phyloP scores from a whole-genome alignment of 2,888 invertebrate species.

The Tetheella fluctuosa region DNA sequence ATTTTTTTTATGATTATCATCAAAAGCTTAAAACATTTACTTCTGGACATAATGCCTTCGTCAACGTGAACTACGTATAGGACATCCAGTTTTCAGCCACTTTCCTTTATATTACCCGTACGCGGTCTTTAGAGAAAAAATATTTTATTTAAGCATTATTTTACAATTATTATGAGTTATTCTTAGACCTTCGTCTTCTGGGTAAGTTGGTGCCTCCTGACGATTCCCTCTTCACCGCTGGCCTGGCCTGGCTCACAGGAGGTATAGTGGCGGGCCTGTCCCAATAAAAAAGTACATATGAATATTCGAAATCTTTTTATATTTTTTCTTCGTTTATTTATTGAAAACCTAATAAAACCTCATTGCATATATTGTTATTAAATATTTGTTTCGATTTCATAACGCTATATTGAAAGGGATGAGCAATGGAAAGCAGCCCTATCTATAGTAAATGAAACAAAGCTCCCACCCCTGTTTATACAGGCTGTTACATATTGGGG shows the following conservation, averaged over 20 bases:
- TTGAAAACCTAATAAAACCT: too few relatives aligned
- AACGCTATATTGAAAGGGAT: background rate
- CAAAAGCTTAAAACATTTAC: background rate
- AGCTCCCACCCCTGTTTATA: background rate
- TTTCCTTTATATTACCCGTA: background rate
- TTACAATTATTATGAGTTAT: conserved; percentile 4
- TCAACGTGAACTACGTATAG: background rate
- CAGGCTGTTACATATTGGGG: conserved; percentile 7
- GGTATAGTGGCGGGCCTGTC: conserved; percentile 7
- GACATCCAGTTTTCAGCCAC: background rate
- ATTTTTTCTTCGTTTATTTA: background rate
- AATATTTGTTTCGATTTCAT: background rate
- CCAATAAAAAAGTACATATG: conserved; percentile 6
- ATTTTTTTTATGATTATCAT: background rate
- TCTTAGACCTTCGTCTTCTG: conserved; percentile 3
- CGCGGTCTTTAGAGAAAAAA: background rate
- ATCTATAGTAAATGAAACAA: conserved; percentile 1
- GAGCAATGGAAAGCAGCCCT: background rate
- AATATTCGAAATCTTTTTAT: background rate
- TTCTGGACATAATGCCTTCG: too few relatives aligned
- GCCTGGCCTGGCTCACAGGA: conserved; percentile 5
- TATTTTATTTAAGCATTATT: conserved; percentile 4
- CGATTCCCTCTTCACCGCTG: conserved; percentile 3
- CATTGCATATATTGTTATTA: background rate
- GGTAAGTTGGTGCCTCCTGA: background rate